Evolutionary conservation across 2,797 vertebrate genomes (phyloP), one percentile per base, ranked within the genome.

Genomic region (Alfaro cultratus): DNA sequence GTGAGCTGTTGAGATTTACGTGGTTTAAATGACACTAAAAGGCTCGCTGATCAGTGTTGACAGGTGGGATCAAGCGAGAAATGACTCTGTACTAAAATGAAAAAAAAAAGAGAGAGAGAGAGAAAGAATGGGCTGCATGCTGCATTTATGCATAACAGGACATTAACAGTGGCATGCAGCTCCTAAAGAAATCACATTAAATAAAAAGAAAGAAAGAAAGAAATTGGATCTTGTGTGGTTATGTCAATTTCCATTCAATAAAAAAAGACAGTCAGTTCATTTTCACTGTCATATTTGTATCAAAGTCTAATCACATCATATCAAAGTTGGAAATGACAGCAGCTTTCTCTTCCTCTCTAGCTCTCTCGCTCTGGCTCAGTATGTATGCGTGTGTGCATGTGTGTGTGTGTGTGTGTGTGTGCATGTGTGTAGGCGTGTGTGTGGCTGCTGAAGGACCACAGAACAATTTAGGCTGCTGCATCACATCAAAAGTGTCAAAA

Each of bases 11-110:
- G 91, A 95, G 94, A 94, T 95, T 93, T 95, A 93, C 93, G 93
- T 93, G 92, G 93, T 94, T 72, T 93, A 95, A 95, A 94, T 93
- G 92, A 94, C 88, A 89, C 94, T 94, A 94, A 95, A 94, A 95
- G 92, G 89, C 92, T 93, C 76, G 91, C 94, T 95, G 93, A 94
- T 94, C 94, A 93, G 91, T 93, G 93, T 91, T 94, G 95, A 94
- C 95, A 95, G 94, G 93, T 94, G 93, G 93, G 93, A 94, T 95
- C 93, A 94, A 92, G 86, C 75, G 79, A 91, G 90, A 90, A 88
- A 78, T 87, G 88, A 93, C 84, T 91, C 85, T 85, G 80, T 84
- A 80, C 79, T 82, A 43, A 78, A 82, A 77, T 78, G 51, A 53
- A 70, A 74, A n/a, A 45, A 11, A 75, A 62, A 26, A 21, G 26